Evolutionary conservation across 2,888 invertebrate genomes (phyloP).

Genomic region (Clivina fossor): DNA sequence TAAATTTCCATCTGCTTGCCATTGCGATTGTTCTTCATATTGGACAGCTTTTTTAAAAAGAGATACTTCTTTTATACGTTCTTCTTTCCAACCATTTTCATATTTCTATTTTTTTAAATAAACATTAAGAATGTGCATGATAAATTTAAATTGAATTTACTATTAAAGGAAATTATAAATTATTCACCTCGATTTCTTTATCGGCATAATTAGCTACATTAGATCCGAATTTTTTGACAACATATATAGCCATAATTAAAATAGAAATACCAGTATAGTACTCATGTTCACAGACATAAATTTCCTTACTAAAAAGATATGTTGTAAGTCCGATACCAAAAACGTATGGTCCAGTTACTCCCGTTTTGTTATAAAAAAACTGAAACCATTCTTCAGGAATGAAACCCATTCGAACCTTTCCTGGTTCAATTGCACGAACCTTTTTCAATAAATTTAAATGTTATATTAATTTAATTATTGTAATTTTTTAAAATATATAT

Average conservation of each 20-base stretch:
- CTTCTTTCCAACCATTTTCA: constrained; percentile 57
- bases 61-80: constrained; percentile 57
- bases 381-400: constrained; percentile 91
- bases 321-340: constrained; percentile 75
- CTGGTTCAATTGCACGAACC: constrained; percentile 63
- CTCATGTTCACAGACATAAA: constrained; percentile 86
- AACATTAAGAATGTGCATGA: neutral
- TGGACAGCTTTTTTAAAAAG: constrained; percentile 58
- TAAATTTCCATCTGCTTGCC: constrained; percentile 72
- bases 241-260: constrained; percentile 61
- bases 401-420: constrained; percentile 77
- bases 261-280: constrained; percentile 74
- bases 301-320: constrained; percentile 85
- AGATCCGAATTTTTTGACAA: constrained; percentile 70
- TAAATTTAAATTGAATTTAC: neutral
- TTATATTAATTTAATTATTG: neutral
- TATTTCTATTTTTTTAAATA: constrained; percentile 52
- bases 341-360: constrained; percentile 80
- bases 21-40: constrained; percentile 68
- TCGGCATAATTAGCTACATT: constrained; percentile 62
- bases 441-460: neutral
- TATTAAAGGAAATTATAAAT: too few relatives aligned
- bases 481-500: neutral
- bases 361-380: constrained; percentile 86
- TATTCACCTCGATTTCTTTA: constrained; percentile 68